Evolutionary conservation across 2,888 invertebrate genomes (phyloP), one percentile per base, ranked within the genome.

Genomic region (Netelia fuscicornis): DNA sequence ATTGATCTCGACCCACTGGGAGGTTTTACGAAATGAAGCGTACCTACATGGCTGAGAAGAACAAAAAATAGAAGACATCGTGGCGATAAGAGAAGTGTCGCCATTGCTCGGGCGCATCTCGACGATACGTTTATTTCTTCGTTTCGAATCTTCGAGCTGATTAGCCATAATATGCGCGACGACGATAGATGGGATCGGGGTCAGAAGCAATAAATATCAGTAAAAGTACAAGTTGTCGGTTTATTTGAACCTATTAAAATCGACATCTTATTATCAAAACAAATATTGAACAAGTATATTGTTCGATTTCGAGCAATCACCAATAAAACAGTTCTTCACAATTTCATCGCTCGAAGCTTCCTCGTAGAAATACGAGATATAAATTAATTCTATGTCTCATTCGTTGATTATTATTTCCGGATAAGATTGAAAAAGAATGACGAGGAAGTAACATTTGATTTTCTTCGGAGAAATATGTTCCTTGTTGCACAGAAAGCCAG

Each of bases 31-130:
- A 23, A 54, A 70, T 52, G 20, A 76, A 56, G 62, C 42, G 11
- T 62, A n/a, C 42, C 8, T 62, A n/a, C 8, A 52, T 56, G 44
- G 23, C 56, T 58, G 10, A 62, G 52, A 70, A 81, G 75, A 52
- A 60, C 17, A 74, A 48, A 77, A 62, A 48, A 77, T 30, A 54
- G 74, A 70, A 70, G 20, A 84, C 58, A 77, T 44, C 52, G 11
- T n/a, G 2, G 11, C 54, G 85, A 85, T 85, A 85, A 85, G 76
- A 72, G 44, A 44, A 60, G 20, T 44, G 68, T 72, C 65, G 72
- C 20, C 54, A 37, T 58, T 48, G 17, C 56, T 62, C 20, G 65
- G 60, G 23, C 54, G 13, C 64, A 44, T 56, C 8, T 30, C 17
- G 20, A 20, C 52, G 10, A 20, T 42, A 10, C 52, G 64, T 17